A percentile compares a stretch with the other conserved stretches of the same genome.
Conservation (phyloP, 2,888 invertebrate genomes). For the Thymelicus acteon region DNA sequence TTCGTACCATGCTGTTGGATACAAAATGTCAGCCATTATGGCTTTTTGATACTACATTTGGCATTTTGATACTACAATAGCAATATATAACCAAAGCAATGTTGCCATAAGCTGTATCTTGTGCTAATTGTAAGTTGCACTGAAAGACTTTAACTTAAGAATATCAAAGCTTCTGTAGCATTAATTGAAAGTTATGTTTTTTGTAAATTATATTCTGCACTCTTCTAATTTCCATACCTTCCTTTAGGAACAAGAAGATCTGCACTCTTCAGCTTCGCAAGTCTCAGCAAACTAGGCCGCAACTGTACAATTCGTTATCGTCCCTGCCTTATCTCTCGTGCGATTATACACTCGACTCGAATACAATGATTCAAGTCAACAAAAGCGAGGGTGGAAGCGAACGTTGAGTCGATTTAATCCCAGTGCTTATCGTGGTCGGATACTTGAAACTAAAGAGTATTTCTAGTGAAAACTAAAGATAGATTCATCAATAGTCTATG, state of each 20-base stretch:
- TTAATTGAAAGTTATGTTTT: background rate
- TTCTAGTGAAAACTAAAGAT: background rate
- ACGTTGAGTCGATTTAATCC: constrained; percentile 5
- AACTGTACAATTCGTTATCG: constrained; percentile 53
- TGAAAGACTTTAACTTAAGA: no score
- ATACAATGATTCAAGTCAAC: constrained; percentile 21
- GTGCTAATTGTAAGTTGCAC: no score
- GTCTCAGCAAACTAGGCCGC: constrained; percentile 59
- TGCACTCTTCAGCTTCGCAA: constrained; percentile 46
- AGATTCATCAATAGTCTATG: no score
- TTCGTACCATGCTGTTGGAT: no score
- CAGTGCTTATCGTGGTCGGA: background rate
- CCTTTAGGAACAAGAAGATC: constrained; percentile 46
- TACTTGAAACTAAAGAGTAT: background rate
- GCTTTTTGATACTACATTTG: no score
- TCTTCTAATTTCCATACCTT: background rate
- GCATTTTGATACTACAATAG: no score
- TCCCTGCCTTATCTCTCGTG: constrained; percentile 49
- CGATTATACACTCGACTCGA: constrained; percentile 28
- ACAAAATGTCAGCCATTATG: no score
- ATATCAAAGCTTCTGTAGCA: background rate
- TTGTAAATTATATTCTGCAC: background rate
- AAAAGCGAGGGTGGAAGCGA: background rate
- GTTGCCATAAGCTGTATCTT: no score
- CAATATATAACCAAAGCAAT: no score